These are phyloP conservation scores for Platysternon megacephalum DNA, from an alignment of 2,113 vertebrate genomes.

Conservation along the genomic window DNA sequence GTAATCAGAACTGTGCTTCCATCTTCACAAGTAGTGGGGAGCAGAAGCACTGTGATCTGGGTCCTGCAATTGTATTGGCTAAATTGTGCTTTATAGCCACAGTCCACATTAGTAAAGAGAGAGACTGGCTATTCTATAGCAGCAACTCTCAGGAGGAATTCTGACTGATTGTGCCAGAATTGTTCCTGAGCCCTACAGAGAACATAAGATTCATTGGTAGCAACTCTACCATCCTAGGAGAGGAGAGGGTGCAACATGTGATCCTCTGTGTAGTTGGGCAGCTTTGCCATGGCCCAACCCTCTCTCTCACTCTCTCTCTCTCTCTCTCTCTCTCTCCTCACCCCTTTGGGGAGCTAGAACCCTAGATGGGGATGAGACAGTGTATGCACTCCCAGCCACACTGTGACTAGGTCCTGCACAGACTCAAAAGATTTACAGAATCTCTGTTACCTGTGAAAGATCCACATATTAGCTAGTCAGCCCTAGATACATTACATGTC, in stretches of 20 bases:
- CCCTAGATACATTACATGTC: background rate
- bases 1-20: background rate
- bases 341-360: background rate
- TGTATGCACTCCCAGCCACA: background rate
- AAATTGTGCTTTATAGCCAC: background rate
- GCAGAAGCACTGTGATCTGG: background rate
- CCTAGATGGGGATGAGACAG: background rate
- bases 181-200: background rate
- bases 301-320: background rate
- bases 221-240: background rate
- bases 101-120: background rate
- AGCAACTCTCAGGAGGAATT: background rate
- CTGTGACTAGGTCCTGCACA: background rate
- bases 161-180: background rate
- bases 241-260: background rate
- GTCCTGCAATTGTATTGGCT: background rate
- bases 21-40: background rate
- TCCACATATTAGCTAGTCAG: background rate
- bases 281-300: rapidly evolving
- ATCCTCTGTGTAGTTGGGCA: background rate
- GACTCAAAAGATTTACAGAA: background rate
- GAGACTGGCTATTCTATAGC: background rate
- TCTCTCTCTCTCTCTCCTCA: background rate
- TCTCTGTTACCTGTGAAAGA: background rate
- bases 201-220: background rate